A percentile compares a stretch with the other conserved stretches of the same genome.
These are phyloP conservation scores for Uromys caudimaculatus DNA, from an alignment of 2,797 vertebrate species.

Conservation along the genomic window DNA sequence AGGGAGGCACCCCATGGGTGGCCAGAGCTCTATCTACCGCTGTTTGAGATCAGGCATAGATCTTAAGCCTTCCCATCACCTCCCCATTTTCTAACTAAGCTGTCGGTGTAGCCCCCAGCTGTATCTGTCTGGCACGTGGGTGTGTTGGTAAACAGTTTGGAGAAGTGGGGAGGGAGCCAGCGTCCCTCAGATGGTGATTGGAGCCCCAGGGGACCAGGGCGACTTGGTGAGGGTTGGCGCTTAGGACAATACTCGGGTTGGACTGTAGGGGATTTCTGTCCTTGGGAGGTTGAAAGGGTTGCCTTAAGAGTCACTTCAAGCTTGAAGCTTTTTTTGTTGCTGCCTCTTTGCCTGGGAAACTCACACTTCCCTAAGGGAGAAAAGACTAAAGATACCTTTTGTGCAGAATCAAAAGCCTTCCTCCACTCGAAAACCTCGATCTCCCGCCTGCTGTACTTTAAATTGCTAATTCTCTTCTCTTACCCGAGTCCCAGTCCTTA, in stretches of 20 bases:
- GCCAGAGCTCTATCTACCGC: slow-evolving; percentile 58
- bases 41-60: slow-evolving; percentile 46
- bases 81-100: slow-evolving; percentile 58
- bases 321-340: slow-evolving; percentile 60
- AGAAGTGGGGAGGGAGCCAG: slow-evolving; percentile 80
- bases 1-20: slow-evolving; percentile 66
- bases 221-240: slow-evolving; percentile 52
- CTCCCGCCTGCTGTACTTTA: slow-evolving; percentile 51
- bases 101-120: slow-evolving; percentile 69
- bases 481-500: background rate
- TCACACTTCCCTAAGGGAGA: slow-evolving; percentile 55
- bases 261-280: slow-evolving; percentile 64
- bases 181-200: slow-evolving; percentile 72
- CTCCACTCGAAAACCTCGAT: slow-evolving; percentile 49
- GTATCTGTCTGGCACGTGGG: slow-evolving; percentile 76
- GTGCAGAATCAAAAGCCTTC: slow-evolving; percentile 61
- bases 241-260: slow-evolving; percentile 58
- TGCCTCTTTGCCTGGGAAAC: slow-evolving; percentile 62
- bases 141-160: slow-evolving; percentile 84
- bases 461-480: background rate
- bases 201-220: slow-evolving; percentile 75
- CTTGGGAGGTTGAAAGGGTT: slow-evolving; percentile 36
- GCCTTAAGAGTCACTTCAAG: slow-evolving; percentile 53
- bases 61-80: slow-evolving; percentile 61
- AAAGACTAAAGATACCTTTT: slow-evolving; percentile 65